Conservation (phyloP, 1,140 invertebrate genomes). For the Drosophila tropicalis region DNA sequence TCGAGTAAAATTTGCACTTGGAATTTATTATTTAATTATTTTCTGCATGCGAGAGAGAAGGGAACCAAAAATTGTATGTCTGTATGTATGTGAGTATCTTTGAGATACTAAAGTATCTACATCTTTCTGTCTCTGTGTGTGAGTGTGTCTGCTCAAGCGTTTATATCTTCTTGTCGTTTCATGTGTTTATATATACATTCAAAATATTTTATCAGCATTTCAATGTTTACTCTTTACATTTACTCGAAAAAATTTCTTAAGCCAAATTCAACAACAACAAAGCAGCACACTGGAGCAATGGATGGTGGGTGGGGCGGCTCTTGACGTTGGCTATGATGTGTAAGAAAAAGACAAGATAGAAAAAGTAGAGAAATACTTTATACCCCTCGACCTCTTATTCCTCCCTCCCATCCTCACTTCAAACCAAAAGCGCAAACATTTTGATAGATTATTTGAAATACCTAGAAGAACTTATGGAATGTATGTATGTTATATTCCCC, state of each 20-base stretch:
- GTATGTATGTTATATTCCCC: neutral
- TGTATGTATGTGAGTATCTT: conserved; percentile 13
- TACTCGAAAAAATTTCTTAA: conserved; percentile 18
- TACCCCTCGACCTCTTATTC: neutral
- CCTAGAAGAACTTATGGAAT: neutral
- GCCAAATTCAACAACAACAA: neutral
- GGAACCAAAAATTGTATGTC: conserved; percentile 6
- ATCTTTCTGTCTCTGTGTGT: neutral
- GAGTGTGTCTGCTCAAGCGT: neutral
- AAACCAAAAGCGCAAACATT: neutral
- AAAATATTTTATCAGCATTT: conserved; percentile 23
- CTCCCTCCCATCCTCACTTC: neutral
- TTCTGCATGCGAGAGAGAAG: neutral
- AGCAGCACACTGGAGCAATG: no score
- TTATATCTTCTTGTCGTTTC: conserved; percentile 15
- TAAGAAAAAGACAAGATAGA: neutral
- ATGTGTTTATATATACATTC: conserved; percentile 11
- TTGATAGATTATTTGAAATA: neutral
- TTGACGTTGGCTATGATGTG: no score
- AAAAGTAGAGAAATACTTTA: neutral
- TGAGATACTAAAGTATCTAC: conserved; percentile 14
- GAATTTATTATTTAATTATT: conserved; percentile 24
- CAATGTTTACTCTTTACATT: conserved; percentile 23
- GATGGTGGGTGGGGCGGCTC: no score
- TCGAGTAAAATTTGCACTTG: conserved; percentile 18